Evolutionary conservation across 2,797 vertebrate species (phyloP).

Genomic region (Myiotriccus ornatus): DNA sequence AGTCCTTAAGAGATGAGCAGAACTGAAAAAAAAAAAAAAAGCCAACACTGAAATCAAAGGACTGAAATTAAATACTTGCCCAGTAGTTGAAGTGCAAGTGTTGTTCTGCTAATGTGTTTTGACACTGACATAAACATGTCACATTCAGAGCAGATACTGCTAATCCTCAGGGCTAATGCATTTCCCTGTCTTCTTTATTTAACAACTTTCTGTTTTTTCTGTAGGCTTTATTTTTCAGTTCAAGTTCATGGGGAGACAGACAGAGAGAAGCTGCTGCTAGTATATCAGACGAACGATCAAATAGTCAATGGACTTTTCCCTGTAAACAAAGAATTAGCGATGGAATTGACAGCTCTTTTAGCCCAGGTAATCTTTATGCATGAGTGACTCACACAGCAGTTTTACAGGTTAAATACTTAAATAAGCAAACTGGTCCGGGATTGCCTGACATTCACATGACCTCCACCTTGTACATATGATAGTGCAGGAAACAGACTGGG

Average conservation of each 20-base stretch:
- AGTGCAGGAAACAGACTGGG: neutral
- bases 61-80: neutral
- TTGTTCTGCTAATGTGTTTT: neutral
- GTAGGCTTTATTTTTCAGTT: conserved; percentile 91
- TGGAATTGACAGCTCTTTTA: conserved; percentile 93
- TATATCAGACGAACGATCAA: conserved; percentile 93
- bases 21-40: neutral
- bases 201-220: conserved; percentile 49
- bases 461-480: neutral
- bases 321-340: conserved; percentile 93
- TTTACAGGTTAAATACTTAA: neutral
- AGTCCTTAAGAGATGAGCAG: neutral
- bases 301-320: conserved; percentile 92
- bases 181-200: conserved; percentile 5
- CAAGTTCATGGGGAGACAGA: conserved; percentile 93
- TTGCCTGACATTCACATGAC: neutral
- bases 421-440: neutral
- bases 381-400: neutral
- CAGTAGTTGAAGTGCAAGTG: neutral
- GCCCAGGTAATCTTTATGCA: conserved; percentile 85
- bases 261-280: conserved; percentile 90
- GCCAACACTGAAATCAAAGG: neutral
- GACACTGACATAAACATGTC: neutral
- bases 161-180: conserved; percentile 11
- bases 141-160: neutral